Percentiles rank a stretch among this genome's conserved stretches.
Conservation (phyloP, 2,888 invertebrate species). For the Unio pictorum region DNA sequence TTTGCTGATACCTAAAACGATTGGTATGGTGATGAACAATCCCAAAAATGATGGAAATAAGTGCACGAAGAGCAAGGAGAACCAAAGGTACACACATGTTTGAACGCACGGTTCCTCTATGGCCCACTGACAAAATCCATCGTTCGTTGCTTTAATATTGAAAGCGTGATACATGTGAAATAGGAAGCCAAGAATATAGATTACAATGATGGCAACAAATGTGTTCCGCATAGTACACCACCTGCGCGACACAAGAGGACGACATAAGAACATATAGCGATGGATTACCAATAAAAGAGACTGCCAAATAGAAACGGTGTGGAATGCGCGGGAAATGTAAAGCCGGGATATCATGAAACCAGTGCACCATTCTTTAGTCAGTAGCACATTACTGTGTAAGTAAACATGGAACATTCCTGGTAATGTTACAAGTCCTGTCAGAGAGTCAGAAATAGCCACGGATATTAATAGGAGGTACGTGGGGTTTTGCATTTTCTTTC, state of each 20-base stretch:
- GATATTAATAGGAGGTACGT: slow-evolving; percentile 22
- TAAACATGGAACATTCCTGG: slow-evolving; percentile 27
- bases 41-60: slow-evolving; percentile 18
- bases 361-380: slow-evolving; percentile 30
- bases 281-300: slow-evolving; percentile 33
- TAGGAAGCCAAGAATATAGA: slow-evolving; percentile 29
- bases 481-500: slow-evolving; percentile 24
- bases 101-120: slow-evolving; percentile 22
- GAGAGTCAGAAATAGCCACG: slow-evolving; percentile 27
- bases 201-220: slow-evolving; percentile 17
- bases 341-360: slow-evolving; percentile 20
- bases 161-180: slow-evolving; percentile 35
- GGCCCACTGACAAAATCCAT: slow-evolving; percentile 24
- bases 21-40: slow-evolving; percentile 8
- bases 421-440: slow-evolving; percentile 28
- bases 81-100: slow-evolving; percentile 32
- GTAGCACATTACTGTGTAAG: slow-evolving; percentile 6
- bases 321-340: slow-evolving; percentile 32
- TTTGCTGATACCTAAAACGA: slow-evolving; percentile 6
- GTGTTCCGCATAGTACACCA: slow-evolving; percentile 30
- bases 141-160: slow-evolving; percentile 17
- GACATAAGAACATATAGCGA: slow-evolving; percentile 32
- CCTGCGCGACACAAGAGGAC: slow-evolving; percentile 26
- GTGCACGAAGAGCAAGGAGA: slow-evolving; percentile 18
- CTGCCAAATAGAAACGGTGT: slow-evolving; percentile 46